phyloP scores from a whole-genome alignment of 2,888 invertebrate genomes.

The Eupeodes luniger region DNA sequence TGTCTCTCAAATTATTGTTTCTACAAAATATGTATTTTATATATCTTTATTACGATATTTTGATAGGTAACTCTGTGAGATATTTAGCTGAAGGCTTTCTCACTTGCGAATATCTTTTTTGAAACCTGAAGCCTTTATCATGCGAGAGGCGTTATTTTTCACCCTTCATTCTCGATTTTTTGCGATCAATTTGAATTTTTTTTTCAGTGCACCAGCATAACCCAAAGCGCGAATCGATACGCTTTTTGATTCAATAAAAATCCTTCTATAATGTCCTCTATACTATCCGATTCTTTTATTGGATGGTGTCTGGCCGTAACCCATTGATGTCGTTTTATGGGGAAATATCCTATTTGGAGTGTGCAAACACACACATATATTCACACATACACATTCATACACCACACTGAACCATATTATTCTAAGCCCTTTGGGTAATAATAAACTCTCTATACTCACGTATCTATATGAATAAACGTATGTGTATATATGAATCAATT shows the following conservation, averaged over 20 bases:
- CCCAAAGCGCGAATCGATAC: slow-evolving; percentile 37
- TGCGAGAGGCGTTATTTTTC: no score
- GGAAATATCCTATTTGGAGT: slow-evolving; percentile 31
- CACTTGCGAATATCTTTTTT: no score
- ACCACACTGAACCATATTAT: background rate
- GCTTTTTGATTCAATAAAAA: slow-evolving; percentile 70
- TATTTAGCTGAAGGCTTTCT: no score
- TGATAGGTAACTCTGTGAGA: no score
- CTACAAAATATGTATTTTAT: no score
- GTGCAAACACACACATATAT: background rate
- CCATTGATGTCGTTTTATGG: slow-evolving; percentile 70
- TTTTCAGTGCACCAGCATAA: background rate
- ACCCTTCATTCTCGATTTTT: no score
- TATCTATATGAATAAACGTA: background rate
- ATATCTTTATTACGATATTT: no score
- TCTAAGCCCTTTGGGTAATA: background rate
- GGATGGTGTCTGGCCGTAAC: slow-evolving; percentile 69
- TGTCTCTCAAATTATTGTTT: background rate
- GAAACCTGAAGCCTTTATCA: no score
- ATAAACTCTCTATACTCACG: background rate
- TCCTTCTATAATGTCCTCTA: slow-evolving; percentile 66
- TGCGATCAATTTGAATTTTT: background rate
- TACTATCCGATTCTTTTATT: slow-evolving; percentile 64
- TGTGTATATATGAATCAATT: slow-evolving; percentile 8
- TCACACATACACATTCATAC: background rate